phyloP scores from a whole-genome alignment of 2,888 invertebrate species.

The Apotomis capreana region DNA sequence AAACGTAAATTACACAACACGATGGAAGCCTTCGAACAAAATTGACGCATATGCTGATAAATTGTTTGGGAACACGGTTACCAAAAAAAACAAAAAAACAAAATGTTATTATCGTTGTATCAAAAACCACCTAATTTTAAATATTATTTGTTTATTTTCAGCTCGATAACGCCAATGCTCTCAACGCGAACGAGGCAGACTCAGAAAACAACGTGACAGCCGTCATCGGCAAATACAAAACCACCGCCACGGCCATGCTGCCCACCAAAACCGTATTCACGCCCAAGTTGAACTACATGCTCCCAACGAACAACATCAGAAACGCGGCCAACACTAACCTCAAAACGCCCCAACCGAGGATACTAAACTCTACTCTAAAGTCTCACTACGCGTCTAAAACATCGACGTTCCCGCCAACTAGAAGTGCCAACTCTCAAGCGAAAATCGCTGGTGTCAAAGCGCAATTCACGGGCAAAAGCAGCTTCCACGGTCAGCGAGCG shows the following conservation, averaged over 20 bases:
- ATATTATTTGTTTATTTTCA: constrained; percentile 49
- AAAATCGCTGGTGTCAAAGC: constrained; percentile 61
- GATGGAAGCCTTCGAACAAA: no score
- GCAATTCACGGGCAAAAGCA: constrained; percentile 69
- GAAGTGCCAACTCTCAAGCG: constrained; percentile 73
- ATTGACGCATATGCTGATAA: no score
- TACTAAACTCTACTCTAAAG: constrained; percentile 64
- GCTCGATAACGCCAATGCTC: constrained; percentile 73
- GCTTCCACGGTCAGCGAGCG: constrained; percentile 76
- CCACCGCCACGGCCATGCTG: constrained; percentile 73
- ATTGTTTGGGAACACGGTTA: no score
- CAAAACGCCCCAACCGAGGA: constrained; percentile 65
- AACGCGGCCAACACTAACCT: constrained; percentile 74
- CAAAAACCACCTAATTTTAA: not conserved
- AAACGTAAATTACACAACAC: no score
- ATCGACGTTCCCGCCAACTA: constrained; percentile 76
- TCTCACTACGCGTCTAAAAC: constrained; percentile 74
- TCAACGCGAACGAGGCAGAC: constrained; percentile 73
- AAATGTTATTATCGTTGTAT: no score
- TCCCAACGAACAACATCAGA: constrained; percentile 75
- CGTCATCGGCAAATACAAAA: constrained; percentile 78
- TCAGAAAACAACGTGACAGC: constrained; percentile 75
- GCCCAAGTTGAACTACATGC: constrained; percentile 76
- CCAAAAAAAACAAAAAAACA: no score
- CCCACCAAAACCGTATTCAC: constrained; percentile 73